Percentiles rank a stretch among this genome's conserved stretches.
These are phyloP conservation scores for Orussus abietinus DNA, from an alignment of 1,140 invertebrate genomes.

Conservation along the genomic window DNA sequence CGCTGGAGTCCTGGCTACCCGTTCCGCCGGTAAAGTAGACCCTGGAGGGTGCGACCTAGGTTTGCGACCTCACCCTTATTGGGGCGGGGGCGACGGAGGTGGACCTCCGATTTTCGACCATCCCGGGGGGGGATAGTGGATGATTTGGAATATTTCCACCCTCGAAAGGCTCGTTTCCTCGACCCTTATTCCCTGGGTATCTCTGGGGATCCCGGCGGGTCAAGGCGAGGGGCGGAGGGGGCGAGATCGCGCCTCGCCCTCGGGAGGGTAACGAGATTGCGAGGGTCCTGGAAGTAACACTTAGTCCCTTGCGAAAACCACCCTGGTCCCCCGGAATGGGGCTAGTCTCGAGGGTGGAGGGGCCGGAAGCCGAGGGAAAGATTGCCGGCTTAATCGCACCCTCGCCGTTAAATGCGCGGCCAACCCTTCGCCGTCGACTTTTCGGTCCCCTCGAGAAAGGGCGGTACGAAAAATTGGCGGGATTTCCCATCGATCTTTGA, in stretches of 20 bases:
- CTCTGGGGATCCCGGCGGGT: constrained; percentile 40
- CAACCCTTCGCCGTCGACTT: not conserved
- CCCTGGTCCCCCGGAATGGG: too few relatives aligned
- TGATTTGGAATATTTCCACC: too few relatives aligned
- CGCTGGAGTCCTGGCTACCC: constrained; percentile 5
- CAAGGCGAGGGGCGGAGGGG: too few relatives aligned
- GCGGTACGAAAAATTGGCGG: not conserved
- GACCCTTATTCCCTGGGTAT: constrained; percentile 43
- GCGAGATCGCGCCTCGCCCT: constrained; percentile 35
- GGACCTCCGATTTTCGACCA: too few relatives aligned
- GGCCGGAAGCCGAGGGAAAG: too few relatives aligned
- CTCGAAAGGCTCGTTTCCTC: constrained; percentile 8
- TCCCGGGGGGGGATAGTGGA: too few relatives aligned
- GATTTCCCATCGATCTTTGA: not conserved
- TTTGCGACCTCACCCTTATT: not conserved
- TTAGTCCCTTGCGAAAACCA: too few relatives aligned
- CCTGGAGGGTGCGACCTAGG: not conserved
- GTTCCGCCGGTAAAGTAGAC: not conserved
- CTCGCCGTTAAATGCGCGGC: constrained; percentile 9
- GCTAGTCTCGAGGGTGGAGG: too few relatives aligned
- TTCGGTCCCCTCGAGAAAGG: not conserved
- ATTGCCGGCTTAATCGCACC: too few relatives aligned
- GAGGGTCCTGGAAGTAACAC: too few relatives aligned
- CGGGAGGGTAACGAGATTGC: constrained; percentile 50
- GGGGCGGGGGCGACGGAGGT: too few relatives aligned